Evolutionary conservation across 2,113 vertebrate genomes (phyloP).

Genomic region (Rynchops niger): DNA sequence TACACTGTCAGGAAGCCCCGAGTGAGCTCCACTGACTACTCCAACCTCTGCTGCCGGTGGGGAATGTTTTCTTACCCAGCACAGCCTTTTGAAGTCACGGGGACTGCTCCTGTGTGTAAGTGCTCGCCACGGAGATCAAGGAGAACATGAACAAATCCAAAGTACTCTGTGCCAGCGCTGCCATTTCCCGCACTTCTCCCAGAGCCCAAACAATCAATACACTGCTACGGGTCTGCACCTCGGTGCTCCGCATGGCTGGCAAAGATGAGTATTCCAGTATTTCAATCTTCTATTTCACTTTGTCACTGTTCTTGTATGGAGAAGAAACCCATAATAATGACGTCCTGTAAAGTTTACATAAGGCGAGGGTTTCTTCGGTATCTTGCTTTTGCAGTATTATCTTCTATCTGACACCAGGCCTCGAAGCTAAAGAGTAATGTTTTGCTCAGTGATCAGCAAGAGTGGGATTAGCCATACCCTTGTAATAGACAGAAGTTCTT

Average conservation of each 20-base stretch:
- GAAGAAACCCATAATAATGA: not conserved
- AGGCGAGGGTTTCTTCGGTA: not conserved
- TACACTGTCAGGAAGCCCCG: not conserved
- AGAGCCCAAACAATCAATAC: not conserved
- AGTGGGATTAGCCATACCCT: not conserved
- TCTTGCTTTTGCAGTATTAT: not conserved
- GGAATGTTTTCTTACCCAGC: not conserved
- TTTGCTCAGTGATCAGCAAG: not conserved
- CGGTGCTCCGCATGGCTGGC: not conserved
- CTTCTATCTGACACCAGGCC: not conserved
- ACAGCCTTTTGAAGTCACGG: not conserved
- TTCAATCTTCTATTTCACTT: not conserved
- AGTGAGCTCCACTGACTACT: not conserved
- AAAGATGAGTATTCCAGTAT: not conserved
- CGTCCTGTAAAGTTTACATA: not conserved
- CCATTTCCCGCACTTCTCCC: not conserved
- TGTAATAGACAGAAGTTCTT: not conserved
- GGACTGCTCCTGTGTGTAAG: not conserved
- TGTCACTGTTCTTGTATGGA: not conserved
- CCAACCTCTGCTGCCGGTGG: not conserved
- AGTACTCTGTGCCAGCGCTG: not conserved
- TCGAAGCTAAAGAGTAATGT: not conserved
- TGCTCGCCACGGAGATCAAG: not conserved
- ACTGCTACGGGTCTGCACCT: not conserved
- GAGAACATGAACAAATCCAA: not conserved